Base-by-base conservation (phyloP, 2,888 invertebrate genomes). In the Gibbula magus region DNA sequence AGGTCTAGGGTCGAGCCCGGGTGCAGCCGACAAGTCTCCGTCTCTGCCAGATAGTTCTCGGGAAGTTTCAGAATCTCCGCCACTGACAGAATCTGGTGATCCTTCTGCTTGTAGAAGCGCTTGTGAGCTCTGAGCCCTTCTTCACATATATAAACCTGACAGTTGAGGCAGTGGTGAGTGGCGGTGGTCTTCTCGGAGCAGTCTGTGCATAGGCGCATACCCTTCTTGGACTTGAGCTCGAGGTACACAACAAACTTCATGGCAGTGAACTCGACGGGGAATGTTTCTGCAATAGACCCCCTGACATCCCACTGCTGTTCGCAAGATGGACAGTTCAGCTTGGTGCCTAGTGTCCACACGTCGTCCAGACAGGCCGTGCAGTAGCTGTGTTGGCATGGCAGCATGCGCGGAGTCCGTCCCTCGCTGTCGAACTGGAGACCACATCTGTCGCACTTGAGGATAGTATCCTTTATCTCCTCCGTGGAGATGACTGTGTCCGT, bases 231-330 rank as follows among this genome's bases (percentile, higher is more conserved):
- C 70, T 70, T 70, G 35, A 70, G 32, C 35, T 70, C 70, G 0
- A 70, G 35, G n/a, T 35, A 70, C 7, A 70, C 70, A n/a, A 70
- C 70, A 35, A 39, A 70, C 39, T 70, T 70, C 70, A 70, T 70
- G 39, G 70, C 70, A 18, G 35, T 20, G 32, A 32, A 70, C 35
- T 70, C 70, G 32, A 70, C 70, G 70, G 70, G 70, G 39, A 70
- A 70, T 4, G 70, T 70, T 13, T 70, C 70, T 20, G 13, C 70
- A 32, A 70, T 35, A 2, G 70, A 70, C 35, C 35, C 39, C 20
- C 39, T 29, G 70, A 70, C 70, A 39, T 70, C 70, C 70, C 70
- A 70, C 70, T 35, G 35, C 35, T 70, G 70, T 20, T 1, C 13
- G 25, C 70, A 70, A 4, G 70, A 70, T 5, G 70, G 70, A 8